Base-by-base conservation (phyloP, 2,888 invertebrate species). In the Lasioglossum leucozonium region DNA sequence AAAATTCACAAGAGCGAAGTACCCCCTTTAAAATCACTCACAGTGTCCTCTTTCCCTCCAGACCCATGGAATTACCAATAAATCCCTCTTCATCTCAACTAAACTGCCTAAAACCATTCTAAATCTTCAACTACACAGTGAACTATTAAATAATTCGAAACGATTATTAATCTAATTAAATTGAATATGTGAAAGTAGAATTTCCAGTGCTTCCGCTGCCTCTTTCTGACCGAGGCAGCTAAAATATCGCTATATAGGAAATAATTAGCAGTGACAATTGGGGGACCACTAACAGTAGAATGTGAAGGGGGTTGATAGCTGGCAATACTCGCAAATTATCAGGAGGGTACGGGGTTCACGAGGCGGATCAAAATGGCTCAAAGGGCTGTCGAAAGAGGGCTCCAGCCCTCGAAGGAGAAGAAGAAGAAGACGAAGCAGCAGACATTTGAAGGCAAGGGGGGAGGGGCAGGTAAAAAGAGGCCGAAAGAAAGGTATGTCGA, bases 261-360 rank as follows among this genome's bases (percentile, higher is more conserved):
- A 55, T n/a, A 55, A 55, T n/a, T 55, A n/a, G 10, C n/a, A 55
- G 4, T n/a, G n/a, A 55, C 4, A 51, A 51, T 51, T 22, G 0
- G 0, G 51, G 22, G 22, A 22, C 10, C 22, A 51, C 8, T 51
- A 1, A 55, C 55, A 11, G n/a, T 55, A 55, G 55, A n/a, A 55
- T 11, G n/a, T 4, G 10, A 11, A 11, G 11, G n/a, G n/a, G n/a
- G 55, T 79, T 88, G 79, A 82, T 78, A 65, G 86, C 85, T 80
- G 83, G 78, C 76, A 77, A 84, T 81, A 83, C 74, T 83, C 71
- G 81, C 22, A 72, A 77, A 86, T 80, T 73, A 75, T 75, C 84
- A 72, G 65, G 62, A 30, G 40, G 51, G 67, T 13, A 30, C 42
- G 65, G 69, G 69, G 51, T 73, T 71, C 47, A 77, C 84, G 74